A percentile compares a stretch with the other conserved stretches of the same genome.
Conservation (phyloP, 1,140 invertebrate genomes). For the Phenacoccus solenopsis region DNA sequence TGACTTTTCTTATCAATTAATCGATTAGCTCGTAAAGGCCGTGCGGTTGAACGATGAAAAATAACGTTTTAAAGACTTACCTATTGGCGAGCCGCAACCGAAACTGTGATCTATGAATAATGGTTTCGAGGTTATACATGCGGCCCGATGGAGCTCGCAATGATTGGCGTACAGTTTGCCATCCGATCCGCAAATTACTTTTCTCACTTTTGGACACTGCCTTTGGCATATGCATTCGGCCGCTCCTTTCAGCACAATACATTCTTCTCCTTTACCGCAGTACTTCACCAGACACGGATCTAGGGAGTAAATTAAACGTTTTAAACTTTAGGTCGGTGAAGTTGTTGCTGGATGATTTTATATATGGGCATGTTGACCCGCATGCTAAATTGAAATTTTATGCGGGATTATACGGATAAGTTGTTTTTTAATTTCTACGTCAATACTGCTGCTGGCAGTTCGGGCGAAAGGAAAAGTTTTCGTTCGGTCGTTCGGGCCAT, state of each 20-base stretch:
- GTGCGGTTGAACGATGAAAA: not conserved
- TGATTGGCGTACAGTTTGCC: slow-evolving; percentile 59
- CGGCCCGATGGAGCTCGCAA: slow-evolving; percentile 57
- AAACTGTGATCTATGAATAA: slow-evolving; percentile 41
- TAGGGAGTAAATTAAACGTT: slow-evolving; percentile 23
- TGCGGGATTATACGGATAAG: not conserved
- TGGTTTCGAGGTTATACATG: slow-evolving; percentile 45
- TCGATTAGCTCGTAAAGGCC: no score
- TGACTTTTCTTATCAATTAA: no score
- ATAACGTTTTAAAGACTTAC: not conserved
- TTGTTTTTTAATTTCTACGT: not conserved
- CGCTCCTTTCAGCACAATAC: slow-evolving; percentile 38
- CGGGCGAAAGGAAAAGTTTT: not conserved
- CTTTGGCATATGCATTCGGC: slow-evolving; percentile 50
- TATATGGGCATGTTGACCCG: not conserved
- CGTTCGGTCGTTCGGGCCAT: not conserved
- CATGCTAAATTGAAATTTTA: not conserved
- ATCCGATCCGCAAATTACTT: slow-evolving; percentile 56
- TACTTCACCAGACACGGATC: slow-evolving; percentile 51
- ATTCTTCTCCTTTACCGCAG: slow-evolving; percentile 55
- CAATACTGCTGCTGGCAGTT: not conserved
- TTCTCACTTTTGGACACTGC: slow-evolving; percentile 37
- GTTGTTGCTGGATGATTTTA: not conserved
- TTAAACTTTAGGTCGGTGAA: not conserved
- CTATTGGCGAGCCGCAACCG: slow-evolving; percentile 23